Percentiles rank a stretch among this genome's conserved stretches.
Evolutionary conservation across 2,113 vertebrate genomes (phyloP).

Genomic region (Solenodon paradoxus): DNA sequence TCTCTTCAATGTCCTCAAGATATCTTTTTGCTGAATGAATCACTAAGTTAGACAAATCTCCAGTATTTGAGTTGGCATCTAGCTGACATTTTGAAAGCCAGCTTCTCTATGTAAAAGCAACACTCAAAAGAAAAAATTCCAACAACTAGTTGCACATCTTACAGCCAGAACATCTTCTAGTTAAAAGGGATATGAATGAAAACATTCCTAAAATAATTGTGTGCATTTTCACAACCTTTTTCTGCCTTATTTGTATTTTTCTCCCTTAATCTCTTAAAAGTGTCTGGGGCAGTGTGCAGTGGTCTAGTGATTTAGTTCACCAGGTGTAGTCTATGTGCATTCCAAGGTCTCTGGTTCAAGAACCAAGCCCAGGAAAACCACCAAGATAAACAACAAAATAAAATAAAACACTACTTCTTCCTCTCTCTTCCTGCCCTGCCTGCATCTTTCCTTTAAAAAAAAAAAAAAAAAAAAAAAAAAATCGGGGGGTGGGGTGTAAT

Average conservation of each 20-base stretch:
- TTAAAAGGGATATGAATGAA: slow-evolving; percentile 74
- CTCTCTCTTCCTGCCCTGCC: too few relatives aligned
- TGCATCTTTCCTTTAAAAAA: slow-evolving; percentile 7
- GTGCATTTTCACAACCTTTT: slow-evolving; percentile 62
- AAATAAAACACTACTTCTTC: too few relatives aligned
- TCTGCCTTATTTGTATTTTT: slow-evolving; percentile 31
- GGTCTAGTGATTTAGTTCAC: too few relatives aligned
- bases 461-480: too few relatives aligned
- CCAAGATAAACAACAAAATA: too few relatives aligned
- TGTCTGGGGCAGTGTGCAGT: too few relatives aligned
- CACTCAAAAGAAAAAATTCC: slow-evolving; percentile 40
- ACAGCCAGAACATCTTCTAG: slow-evolving; percentile 71
- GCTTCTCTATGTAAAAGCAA: slow-evolving; percentile 69
- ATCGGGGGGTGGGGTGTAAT: too few relatives aligned
- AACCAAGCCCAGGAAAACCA: too few relatives aligned
- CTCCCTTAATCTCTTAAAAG: too few relatives aligned
- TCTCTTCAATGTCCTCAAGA: neutral
- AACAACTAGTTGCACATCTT: slow-evolving; percentile 74
- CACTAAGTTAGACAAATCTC: slow-evolving; percentile 45
- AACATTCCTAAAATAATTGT: slow-evolving; percentile 72
- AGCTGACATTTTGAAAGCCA: slow-evolving; percentile 68
- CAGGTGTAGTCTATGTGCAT: too few relatives aligned
- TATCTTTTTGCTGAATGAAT: slow-evolving; percentile 43
- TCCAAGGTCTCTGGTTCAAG: too few relatives aligned
- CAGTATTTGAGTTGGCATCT: slow-evolving; percentile 57